Percentiles rank a stretch among this genome's conserved stretches.
Evolutionary conservation across 2,113 vertebrate species (phyloP).

Genomic region (Tautogolabrus adspersus): DNA sequence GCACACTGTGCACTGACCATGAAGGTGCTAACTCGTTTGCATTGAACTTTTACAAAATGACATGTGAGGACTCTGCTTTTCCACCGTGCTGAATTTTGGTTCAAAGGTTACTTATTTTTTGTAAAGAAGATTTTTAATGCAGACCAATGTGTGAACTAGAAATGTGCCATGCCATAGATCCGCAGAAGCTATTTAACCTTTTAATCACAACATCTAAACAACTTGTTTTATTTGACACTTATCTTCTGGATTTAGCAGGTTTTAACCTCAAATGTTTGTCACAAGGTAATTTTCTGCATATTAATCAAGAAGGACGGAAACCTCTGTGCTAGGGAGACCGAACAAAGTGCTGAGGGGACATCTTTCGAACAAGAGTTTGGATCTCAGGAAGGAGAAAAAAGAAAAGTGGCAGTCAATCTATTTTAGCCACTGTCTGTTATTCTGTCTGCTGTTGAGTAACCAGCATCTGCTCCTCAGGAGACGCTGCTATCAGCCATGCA

Average conservation of each 20-base stretch:
- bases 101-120: background rate
- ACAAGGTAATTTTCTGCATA: conserved; percentile 75
- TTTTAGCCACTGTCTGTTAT: conserved; percentile 79
- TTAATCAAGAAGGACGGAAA: conserved; percentile 80
- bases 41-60: conserved; percentile 33
- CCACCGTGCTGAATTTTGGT: background rate
- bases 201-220: background rate
- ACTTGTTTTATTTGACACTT: background rate
- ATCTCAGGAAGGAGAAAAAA: conserved; percentile 74
- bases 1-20: conserved; percentile 37
- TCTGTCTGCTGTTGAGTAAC: conserved; percentile 82
- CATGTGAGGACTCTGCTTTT: background rate
- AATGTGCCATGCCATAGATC: background rate
- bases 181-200: background rate
- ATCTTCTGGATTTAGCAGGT: conserved; percentile 40
- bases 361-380: conserved; percentile 73
- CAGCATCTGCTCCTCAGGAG: conserved; percentile 74
- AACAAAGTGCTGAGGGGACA: conserved; percentile 81
- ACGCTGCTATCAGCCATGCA: conserved; percentile 63
- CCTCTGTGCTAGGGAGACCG: conserved; percentile 65
- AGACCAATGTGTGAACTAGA: background rate
- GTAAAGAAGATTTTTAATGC: background rate
- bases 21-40: conserved; percentile 57
- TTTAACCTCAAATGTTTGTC: conserved; percentile 65
- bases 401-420: conserved; percentile 67